phyloP scores from a whole-genome alignment of 2,888 invertebrate species.

The Dysmachus trigonus region DNA sequence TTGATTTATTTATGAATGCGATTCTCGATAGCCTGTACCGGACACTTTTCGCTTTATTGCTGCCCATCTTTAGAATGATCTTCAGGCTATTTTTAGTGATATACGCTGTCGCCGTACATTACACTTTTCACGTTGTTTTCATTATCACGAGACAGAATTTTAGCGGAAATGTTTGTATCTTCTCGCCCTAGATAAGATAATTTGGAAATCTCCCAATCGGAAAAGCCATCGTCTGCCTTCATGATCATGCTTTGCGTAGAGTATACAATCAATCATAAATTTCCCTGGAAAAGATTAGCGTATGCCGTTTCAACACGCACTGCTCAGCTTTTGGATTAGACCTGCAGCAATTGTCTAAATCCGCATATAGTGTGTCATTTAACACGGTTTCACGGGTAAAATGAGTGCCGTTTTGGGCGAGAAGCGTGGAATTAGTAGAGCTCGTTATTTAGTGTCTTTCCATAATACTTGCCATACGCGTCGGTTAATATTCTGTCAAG shows the following conservation, averaged over 20 bases:
- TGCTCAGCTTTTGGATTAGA: background rate
- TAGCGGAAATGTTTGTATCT: background rate
- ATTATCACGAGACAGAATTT: background rate
- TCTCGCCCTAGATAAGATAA: background rate
- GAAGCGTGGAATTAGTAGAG: background rate
- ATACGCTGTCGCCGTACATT: background rate
- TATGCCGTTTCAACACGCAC: background rate
- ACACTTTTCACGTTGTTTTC: background rate
- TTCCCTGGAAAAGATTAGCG: background rate
- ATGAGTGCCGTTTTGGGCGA: background rate
- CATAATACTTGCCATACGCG: background rate
- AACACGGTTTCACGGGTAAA: background rate
- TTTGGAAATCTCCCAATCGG: background rate
- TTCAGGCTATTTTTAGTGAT: background rate
- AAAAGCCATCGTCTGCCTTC: background rate
- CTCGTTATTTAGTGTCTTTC: background rate
- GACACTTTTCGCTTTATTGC: background rate
- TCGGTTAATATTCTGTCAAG: slow-evolving; percentile 3
- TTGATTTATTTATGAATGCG: background rate
- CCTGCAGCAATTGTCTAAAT: background rate
- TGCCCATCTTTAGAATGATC: background rate
- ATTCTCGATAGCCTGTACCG: background rate
- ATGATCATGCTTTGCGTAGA: background rate
- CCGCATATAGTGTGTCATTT: background rate
- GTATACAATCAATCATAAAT: background rate